Conservation (phyloP, 1,140 invertebrate genomes). For the Ooceraea biroi region DNA sequence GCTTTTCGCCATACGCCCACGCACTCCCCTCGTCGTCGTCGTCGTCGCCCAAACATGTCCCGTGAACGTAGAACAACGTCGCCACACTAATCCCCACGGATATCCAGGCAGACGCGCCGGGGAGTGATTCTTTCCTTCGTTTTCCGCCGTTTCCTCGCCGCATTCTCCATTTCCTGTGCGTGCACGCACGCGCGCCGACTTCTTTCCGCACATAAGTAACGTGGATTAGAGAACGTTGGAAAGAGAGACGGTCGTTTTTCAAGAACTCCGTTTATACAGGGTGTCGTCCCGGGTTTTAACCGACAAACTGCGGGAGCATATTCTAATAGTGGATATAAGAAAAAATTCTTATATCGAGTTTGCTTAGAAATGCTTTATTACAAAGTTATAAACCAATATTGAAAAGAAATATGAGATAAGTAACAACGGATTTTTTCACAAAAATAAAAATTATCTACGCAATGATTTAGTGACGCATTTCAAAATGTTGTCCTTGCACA, state of each 20-base stretch:
- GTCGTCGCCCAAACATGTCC: constrained; percentile 64
- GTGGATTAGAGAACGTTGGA: constrained; percentile 51
- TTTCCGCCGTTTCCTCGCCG: constrained; percentile 27
- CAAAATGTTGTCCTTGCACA: too few species aligned
- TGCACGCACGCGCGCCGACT: background rate
- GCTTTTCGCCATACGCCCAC: constrained; percentile 77
- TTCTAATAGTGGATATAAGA: too few species aligned
- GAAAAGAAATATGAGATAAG: too few species aligned
- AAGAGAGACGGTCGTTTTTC: background rate
- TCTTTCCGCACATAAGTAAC: constrained; percentile 19
- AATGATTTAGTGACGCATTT: too few species aligned
- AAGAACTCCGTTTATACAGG: constrained; percentile 1
- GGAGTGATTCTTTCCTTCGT: constrained; percentile 61
- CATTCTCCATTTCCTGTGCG: constrained; percentile 12
- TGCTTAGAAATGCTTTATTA: too few species aligned
- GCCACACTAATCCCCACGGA: constrained; percentile 73
- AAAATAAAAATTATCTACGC: too few species aligned
- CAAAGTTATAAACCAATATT: too few species aligned
- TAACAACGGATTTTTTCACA: too few species aligned
- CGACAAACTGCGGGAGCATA: too few species aligned
- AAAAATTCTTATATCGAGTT: too few species aligned
- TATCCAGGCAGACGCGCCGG: constrained; percentile 63
- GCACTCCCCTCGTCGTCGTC: constrained; percentile 2
- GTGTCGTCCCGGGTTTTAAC: too few species aligned
- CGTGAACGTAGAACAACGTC: constrained; percentile 74